phyloP scores from a whole-genome alignment of 1,140 invertebrate genomes.

The Tribolium madens region DNA sequence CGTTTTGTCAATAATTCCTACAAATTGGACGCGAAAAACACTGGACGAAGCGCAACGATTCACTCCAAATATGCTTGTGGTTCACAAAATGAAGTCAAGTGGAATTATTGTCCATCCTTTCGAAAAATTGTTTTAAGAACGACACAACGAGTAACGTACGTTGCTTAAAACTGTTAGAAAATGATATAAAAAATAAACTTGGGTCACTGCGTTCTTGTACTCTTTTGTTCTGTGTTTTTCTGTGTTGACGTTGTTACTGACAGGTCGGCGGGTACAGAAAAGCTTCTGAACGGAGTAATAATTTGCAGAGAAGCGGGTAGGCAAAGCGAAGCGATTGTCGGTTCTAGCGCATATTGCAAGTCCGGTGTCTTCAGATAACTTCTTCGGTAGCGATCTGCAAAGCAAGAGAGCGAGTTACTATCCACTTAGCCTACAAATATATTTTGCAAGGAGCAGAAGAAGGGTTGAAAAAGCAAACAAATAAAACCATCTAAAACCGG shows the following conservation, averaged over 20 bases:
- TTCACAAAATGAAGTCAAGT: slow-evolving; percentile 54
- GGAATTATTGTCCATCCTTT: slow-evolving; percentile 62
- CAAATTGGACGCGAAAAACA: slow-evolving; percentile 55
- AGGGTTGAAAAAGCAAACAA: slow-evolving; percentile 39
- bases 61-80: slow-evolving; percentile 31
- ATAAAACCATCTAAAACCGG: slow-evolving; percentile 43
- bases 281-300: slow-evolving; percentile 31
- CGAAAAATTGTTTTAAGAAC: slow-evolving; percentile 48
- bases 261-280: slow-evolving; percentile 27
- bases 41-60: slow-evolving; percentile 52
- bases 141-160: slow-evolving; percentile 31
- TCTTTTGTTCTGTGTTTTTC: slow-evolving; percentile 28
- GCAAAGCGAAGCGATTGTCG: slow-evolving; percentile 64
- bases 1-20: slow-evolving; percentile 41
- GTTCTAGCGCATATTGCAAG: slow-evolving; percentile 64
- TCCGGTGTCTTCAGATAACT: slow-evolving; percentile 57
- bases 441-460: slow-evolving; percentile 7
- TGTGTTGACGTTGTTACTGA: slow-evolving; percentile 29
- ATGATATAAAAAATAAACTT: slow-evolving; percentile 54
- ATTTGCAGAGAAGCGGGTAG: slow-evolving; percentile 60
- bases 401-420: slow-evolving; percentile 40
- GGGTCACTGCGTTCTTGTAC: slow-evolving; percentile 48
- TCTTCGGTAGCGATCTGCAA: slow-evolving; percentile 54
- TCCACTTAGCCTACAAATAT: neutral
- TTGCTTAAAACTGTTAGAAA: slow-evolving; percentile 37